phyloP scores from a whole-genome alignment of 2,888 invertebrate genomes.

The Globia sparganii region DNA sequence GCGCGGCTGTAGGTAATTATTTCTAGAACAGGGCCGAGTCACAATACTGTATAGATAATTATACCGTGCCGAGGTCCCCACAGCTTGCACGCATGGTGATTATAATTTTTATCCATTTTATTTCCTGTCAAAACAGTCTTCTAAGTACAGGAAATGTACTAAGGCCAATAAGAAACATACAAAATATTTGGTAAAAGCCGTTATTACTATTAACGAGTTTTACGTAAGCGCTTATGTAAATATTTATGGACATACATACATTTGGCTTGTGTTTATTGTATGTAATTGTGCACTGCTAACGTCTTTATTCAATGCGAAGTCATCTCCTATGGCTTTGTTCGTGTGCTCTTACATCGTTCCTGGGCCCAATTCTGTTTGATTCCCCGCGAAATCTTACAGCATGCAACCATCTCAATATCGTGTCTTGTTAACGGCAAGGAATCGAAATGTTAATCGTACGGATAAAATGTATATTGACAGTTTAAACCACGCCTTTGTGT shows the following conservation, averaged over 20 bases:
- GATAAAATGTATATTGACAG: too few species aligned
- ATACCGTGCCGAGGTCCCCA: not conserved
- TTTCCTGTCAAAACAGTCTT: conserved; percentile 2
- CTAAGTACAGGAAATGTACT: conserved; percentile 20
- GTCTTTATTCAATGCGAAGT: conserved; percentile 28
- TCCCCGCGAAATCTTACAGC: not conserved
- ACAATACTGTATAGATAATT: too few species aligned
- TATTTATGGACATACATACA: conserved; percentile 44
- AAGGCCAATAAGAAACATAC: conserved; percentile 12
- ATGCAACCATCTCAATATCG: not conserved
- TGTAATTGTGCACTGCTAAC: conserved; percentile 30
- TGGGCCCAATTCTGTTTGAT: not conserved
- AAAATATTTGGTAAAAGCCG: conserved; percentile 25
- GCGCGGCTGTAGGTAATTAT: too few species aligned
- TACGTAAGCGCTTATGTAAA: conserved; percentile 50
- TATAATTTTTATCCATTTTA: not conserved
- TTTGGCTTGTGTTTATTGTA: conserved; percentile 42
- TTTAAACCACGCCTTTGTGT: too few species aligned
- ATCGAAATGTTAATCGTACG: too few species aligned
- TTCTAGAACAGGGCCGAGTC: too few species aligned
- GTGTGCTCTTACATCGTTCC: not conserved
- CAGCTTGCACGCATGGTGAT: not conserved
- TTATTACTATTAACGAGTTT: conserved; percentile 25
- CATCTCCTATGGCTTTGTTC: conserved; percentile 11
- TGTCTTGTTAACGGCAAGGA: too few species aligned